Conservation (phyloP, 2,113 vertebrate species). For the Sminthopsis crassicaudata region DNA sequence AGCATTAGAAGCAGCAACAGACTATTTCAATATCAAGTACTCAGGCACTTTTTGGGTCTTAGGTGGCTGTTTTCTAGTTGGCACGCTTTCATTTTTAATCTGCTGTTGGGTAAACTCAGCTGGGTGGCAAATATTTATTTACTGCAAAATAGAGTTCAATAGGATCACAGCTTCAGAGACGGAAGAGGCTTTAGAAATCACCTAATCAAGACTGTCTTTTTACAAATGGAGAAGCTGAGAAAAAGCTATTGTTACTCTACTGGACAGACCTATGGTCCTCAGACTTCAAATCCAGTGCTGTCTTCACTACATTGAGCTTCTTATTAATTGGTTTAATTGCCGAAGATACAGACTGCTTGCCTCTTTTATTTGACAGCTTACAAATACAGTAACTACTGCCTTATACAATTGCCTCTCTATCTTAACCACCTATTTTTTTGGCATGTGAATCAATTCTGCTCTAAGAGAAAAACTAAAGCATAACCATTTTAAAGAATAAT, state of each 20-base stretch:
- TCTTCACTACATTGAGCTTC: not conserved
- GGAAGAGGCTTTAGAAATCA: not conserved
- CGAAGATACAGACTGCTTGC: constrained; percentile 2
- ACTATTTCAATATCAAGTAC: constrained; percentile 32
- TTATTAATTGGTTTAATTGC: not conserved
- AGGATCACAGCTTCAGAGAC: not conserved
- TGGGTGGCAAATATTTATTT: not conserved
- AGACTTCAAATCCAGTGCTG: not conserved
- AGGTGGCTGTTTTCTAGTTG: constrained; percentile 24
- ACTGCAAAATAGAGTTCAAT: not conserved
- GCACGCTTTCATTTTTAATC: not conserved
- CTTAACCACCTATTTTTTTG: constrained; percentile 46
- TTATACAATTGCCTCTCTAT: constrained; percentile 35
- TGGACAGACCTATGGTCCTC: not conserved
- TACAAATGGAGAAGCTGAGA: not conserved
- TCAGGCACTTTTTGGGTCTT: not conserved
- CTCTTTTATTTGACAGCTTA: constrained; percentile 14
- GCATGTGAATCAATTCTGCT: constrained; percentile 8
- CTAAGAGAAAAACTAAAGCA: constrained; percentile 52
- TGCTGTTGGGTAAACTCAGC: not conserved
- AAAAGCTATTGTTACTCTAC: not conserved
- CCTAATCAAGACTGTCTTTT: not conserved
- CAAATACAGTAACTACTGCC: constrained; percentile 35
- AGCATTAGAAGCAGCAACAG: accelerated
- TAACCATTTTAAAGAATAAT: constrained; percentile 26